Conservation (phyloP, 2,888 invertebrate species). For the Andrena bicolor region DNA sequence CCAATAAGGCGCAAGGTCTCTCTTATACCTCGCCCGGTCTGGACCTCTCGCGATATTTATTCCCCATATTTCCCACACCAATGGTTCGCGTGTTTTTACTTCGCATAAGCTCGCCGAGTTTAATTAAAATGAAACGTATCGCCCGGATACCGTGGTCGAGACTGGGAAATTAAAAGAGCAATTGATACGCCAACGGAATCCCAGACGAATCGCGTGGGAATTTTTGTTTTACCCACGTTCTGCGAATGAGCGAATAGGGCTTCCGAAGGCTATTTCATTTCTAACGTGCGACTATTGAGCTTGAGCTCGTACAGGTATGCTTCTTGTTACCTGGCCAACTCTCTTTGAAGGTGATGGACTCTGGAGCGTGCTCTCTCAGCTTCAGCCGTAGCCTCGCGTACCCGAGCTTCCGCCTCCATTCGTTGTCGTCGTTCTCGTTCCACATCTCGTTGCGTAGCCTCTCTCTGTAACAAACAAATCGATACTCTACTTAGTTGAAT, state of each 20-base stretch:
- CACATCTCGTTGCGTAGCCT: conserved; percentile 85
- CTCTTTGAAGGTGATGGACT: conserved; percentile 84
- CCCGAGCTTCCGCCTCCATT: conserved; percentile 84
- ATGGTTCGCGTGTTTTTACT: conserved; percentile 8
- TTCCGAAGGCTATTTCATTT: not conserved
- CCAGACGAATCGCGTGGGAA: not conserved
- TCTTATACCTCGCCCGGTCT: not conserved
- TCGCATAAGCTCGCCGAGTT: conserved; percentile 4
- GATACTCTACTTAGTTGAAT: not conserved
- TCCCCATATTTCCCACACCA: conserved; percentile 9
- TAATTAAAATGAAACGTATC: conserved; percentile 50
- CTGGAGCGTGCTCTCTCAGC: conserved; percentile 84
- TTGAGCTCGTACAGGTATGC: not conserved
- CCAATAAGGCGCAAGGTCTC: not conserved
- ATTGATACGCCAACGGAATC: conserved; percentile 22
- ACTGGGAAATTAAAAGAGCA: conserved; percentile 34
- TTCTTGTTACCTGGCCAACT: conserved; percentile 83
- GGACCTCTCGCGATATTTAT: conserved; percentile 8
- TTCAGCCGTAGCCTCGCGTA: conserved; percentile 84
- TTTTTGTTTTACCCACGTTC: not conserved
- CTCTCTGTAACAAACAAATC: conserved; percentile 87
- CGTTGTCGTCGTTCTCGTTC: conserved; percentile 85
- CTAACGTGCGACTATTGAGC: not conserved
- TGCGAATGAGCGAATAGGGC: not conserved
- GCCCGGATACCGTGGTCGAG: conserved; percentile 8